Evolutionary conservation across 1,140 invertebrate species (phyloP), one percentile per base, ranked within the genome.

Genomic region (Popillia japonica): DNA sequence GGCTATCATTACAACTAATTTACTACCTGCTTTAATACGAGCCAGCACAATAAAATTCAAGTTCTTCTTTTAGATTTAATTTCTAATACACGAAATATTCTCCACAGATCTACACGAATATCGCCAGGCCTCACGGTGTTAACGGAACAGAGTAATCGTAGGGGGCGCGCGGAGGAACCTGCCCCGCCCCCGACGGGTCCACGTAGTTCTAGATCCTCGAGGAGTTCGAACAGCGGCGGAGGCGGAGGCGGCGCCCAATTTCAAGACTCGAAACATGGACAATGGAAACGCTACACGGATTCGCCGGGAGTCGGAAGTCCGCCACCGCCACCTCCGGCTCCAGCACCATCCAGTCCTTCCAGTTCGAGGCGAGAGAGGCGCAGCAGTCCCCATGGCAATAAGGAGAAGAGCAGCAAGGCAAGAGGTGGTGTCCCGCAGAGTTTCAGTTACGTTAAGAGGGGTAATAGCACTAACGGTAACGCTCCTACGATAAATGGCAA

Each of bases 391-490:
- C 87, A 82, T 84, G 88, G 42, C 34, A 59, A 78, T 10, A 80
- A 78, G 61, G 79, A 81, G 55, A 83, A 84, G 76, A 80, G 78
- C 34, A 78, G 78, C 78, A 48, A 27, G 9, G 22, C 14, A 2
- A 83, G 78, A 78, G 77, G 89, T 79, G 92, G 93, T 34, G 93
- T 93, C 0, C 93, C 94, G 7, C 93, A 94, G 78, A 94, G 91
- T 85, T 95, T 95, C 83, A 93, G 93, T 40, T 95, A 95, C 83
- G 92, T 94, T n/a, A 96, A 95, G 83, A 89, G 94, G 79, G 91
- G 93, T 80, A 93, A 92, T 79, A 92, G 91, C 10, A 83, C 81
- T n/a, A 81, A 81, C 64, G 80, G 82, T 6, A 81, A 81, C 75
- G 79, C 77, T 6, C 72, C 74, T 59, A 75, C 64, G 14, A 41